Evolutionary conservation across 2,888 invertebrate genomes (phyloP), one percentile per base, ranked within the genome.

Genomic region (Eupithecia inturbata): DNA sequence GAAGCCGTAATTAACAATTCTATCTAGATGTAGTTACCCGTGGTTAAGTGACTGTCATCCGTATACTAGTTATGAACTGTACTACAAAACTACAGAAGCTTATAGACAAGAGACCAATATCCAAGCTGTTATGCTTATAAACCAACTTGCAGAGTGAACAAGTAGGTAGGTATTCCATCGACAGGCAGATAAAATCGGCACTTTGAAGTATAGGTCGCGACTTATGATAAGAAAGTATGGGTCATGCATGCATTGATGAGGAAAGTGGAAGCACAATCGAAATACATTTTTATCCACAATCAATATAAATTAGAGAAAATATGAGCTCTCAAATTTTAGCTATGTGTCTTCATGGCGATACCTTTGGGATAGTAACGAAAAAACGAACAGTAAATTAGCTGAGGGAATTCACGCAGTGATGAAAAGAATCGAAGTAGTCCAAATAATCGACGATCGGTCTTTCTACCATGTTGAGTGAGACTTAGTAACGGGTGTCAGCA

Each of bases 161-260:
- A 62, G 28, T 31, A 31, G 62, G 28, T 31, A 31, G 62, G 31
- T 26, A 62, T 31, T 31, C 31, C 19, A 26, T 26, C 31, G 62
- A 62, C 16, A 60, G 19, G 31, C 28, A 28, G 76, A 77, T 76
- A 77, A 66, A 49, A 70, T 74, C 33, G 66, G 62, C 62, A 19
- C 62, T 62, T 62, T 62, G 62, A 31, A 62, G 62, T 62, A 31
- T 62, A 31, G 62, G 62, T 62, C 31, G 64, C 45, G 36, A 73
- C 57, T 68, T 49, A 45, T 57, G 68, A 71, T 33, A 49, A 68
- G 71, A 16, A 28, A 57, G 5, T 62, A 62, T 62, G 31, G 62
- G 62, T 31, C 62, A 31, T 28, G 31, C n/a, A 10, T 7, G 49
- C 12, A 14, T 62, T 62, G 31, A 31, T 31, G 62, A 62, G 31